Percentiles rank a stretch among this genome's conserved stretches.
These are phyloP conservation scores for Porites australiensis DNA, from an alignment of 64 coral and sea anemone genomes.

Conservation along the genomic window DNA sequence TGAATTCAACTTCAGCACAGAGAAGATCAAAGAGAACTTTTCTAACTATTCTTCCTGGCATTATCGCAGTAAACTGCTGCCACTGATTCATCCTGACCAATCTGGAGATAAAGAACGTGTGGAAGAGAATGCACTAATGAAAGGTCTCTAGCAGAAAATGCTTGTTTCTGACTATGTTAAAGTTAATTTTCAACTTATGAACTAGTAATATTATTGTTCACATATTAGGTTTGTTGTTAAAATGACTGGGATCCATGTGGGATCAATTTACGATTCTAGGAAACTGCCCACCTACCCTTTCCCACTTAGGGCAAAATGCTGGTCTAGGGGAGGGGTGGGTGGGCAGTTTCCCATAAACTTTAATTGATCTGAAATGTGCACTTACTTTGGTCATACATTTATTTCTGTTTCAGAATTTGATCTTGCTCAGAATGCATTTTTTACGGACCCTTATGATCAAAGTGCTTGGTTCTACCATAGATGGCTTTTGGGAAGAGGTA, in stretches of 20 bases:
- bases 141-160: slow-evolving; percentile 68
- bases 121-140: slow-evolving; percentile 85
- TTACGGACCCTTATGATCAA: slow-evolving; percentile 97
- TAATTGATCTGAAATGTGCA: neutral
- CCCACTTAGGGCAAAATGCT: too few species aligned
- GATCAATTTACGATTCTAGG: too few species aligned
- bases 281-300: too few species aligned
- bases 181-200: too few species aligned
- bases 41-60: slow-evolving; percentile 98
- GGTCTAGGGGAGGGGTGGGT: too few species aligned
- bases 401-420: slow-evolving; percentile 92
- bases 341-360: too few species aligned
- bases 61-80: slow-evolving; percentile 95
- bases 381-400: neutral
- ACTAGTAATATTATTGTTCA: too few species aligned
- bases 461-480: slow-evolving; percentile 99
- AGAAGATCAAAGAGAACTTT: slow-evolving; percentile 96
- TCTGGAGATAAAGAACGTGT: slow-evolving; percentile 84
- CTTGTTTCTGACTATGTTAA: too few species aligned
- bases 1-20: slow-evolving; percentile 95
- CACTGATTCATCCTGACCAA: slow-evolving; percentile 78
- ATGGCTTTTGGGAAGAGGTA: slow-evolving; percentile 98
- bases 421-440: slow-evolving; percentile 98
- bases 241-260: too few species aligned
- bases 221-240: too few species aligned